These are phyloP conservation scores for Sebastes vulpes DNA, from an alignment of 2,797 vertebrate species.

Conservation along the genomic window DNA sequence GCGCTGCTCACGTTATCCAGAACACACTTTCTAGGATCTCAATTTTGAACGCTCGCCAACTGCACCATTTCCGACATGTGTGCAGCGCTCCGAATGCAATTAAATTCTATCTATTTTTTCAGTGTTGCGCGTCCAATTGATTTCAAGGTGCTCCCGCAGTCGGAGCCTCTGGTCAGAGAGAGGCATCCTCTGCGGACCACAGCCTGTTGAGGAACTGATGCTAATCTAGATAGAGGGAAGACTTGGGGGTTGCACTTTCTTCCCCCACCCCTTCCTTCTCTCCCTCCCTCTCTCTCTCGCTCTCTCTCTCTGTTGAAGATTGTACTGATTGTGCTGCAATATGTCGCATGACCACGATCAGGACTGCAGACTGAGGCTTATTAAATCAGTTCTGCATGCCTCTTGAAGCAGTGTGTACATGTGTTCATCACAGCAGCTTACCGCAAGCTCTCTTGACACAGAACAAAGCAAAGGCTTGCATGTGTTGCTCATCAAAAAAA, in stretches of 20 bases:
- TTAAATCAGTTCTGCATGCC: constrained; percentile 66
- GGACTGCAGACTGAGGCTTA: constrained; percentile 68
- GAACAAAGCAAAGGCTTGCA: constrained; percentile 66
- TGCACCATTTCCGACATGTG: constrained; percentile 7
- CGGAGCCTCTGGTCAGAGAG: constrained; percentile 45
- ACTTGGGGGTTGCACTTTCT: constrained; percentile 46
- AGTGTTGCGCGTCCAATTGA: constrained; percentile 53
- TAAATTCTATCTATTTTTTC: constrained; percentile 24
- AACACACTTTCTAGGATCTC: constrained; percentile 32
- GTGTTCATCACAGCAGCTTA: constrained; percentile 58
- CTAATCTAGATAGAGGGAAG: constrained; percentile 73
- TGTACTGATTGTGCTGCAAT: constrained; percentile 80
- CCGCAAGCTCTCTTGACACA: constrained; percentile 41
- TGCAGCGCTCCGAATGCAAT: constrained; percentile 10
- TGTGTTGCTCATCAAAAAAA: constrained; percentile 53
- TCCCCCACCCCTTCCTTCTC: background rate
- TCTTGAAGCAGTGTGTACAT: constrained; percentile 30
- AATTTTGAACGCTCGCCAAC: constrained; percentile 16
- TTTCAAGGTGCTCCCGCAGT: constrained; percentile 53
- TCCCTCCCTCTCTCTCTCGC: constrained; percentile 9
- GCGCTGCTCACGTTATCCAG: background rate
- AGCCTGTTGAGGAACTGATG: constrained; percentile 75
- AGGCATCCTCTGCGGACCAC: constrained; percentile 53
- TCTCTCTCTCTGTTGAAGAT: constrained; percentile 66
- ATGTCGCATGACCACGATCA: constrained; percentile 78